These are phyloP conservation scores for Marronus borbonicus DNA, from an alignment of 2,888 invertebrate species.

Conservation along the genomic window DNA sequence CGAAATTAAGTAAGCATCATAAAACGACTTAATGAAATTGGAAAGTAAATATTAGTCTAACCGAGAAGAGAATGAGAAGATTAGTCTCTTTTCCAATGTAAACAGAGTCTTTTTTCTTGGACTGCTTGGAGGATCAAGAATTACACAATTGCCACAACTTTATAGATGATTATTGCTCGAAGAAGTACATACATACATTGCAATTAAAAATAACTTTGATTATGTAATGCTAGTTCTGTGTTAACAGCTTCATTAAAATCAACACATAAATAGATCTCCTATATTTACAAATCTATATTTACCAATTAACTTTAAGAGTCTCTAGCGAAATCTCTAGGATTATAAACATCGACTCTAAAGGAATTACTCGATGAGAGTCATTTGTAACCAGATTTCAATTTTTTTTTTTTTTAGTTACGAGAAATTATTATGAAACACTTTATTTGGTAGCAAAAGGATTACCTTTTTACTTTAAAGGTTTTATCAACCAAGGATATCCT, in stretches of 20 bases:
- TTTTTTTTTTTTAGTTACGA: no score
- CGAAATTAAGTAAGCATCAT: conserved; percentile 45
- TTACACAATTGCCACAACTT: background rate
- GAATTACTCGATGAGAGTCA: background rate
- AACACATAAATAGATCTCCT: no score
- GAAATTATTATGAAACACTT: no score
- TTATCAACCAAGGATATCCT: conserved; percentile 33
- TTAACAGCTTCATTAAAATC: no score
- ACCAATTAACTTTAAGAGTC: no score
- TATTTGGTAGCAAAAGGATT: no score
- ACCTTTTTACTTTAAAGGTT: background rate
- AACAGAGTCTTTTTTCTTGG: conserved; percentile 9
- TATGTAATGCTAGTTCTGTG: no score
- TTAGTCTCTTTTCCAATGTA: conserved; percentile 33
- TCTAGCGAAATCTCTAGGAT: no score
- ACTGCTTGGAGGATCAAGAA: background rate
- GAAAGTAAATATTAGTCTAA: conserved; percentile 36
- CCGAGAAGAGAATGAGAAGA: conserved; percentile 13
- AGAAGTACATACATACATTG: conserved; percentile 2
- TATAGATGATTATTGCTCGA: background rate
- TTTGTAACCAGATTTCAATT: no score
- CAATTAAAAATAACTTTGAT: background rate
- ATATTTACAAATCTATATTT: no score
- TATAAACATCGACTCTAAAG: no score
- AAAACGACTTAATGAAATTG: conserved; percentile 40